Conservation (phyloP, 2,888 invertebrate genomes). For the Zeuzera pyrina region DNA sequence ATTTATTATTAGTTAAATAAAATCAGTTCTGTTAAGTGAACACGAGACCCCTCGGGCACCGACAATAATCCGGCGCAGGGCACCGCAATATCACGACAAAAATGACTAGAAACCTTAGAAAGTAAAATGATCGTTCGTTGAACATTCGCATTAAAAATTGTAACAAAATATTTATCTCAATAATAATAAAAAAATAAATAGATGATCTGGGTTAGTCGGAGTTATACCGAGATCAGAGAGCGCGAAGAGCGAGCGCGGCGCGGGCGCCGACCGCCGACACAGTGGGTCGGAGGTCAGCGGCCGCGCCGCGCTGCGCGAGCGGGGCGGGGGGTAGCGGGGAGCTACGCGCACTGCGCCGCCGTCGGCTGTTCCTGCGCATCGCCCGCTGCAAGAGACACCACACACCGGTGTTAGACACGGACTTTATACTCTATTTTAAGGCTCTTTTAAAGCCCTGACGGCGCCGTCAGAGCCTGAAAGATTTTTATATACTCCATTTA, state of each 20-base stretch:
- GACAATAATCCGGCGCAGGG: slow-evolving; percentile 35
- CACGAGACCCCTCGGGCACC: slow-evolving; percentile 58
- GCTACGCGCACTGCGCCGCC: slow-evolving; percentile 74
- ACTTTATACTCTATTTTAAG: slow-evolving; percentile 42
- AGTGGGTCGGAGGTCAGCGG: slow-evolving; percentile 18
- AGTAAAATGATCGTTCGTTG: slow-evolving; percentile 33
- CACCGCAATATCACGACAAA: slow-evolving; percentile 45
- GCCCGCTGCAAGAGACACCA: slow-evolving; percentile 74
- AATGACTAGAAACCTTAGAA: slow-evolving; percentile 37
- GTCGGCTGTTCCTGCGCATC: slow-evolving; percentile 69
- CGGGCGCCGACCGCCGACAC: slow-evolving; percentile 14
- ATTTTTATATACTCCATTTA: slow-evolving; percentile 39
- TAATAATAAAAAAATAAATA: slow-evolving; percentile 48
- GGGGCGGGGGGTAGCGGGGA: slow-evolving; percentile 28
- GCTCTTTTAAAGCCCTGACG: slow-evolving; percentile 27
- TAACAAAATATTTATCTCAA: slow-evolving; percentile 33
- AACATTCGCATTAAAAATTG: slow-evolving; percentile 29
- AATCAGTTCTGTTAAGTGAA: slow-evolving; percentile 69
- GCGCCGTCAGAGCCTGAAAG: slow-evolving; percentile 34
- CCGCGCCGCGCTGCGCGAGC: slow-evolving; percentile 31
- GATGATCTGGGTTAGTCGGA: slow-evolving; percentile 60
- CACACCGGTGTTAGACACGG: slow-evolving; percentile 69
- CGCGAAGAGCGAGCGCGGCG: slow-evolving; percentile 35
- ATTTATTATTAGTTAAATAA: slow-evolving; percentile 64
- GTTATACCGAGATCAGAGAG: slow-evolving; percentile 71